Evolutionary conservation across 2,888 invertebrate genomes (phyloP).

Genomic region (Alloscopus bannaensis): DNA sequence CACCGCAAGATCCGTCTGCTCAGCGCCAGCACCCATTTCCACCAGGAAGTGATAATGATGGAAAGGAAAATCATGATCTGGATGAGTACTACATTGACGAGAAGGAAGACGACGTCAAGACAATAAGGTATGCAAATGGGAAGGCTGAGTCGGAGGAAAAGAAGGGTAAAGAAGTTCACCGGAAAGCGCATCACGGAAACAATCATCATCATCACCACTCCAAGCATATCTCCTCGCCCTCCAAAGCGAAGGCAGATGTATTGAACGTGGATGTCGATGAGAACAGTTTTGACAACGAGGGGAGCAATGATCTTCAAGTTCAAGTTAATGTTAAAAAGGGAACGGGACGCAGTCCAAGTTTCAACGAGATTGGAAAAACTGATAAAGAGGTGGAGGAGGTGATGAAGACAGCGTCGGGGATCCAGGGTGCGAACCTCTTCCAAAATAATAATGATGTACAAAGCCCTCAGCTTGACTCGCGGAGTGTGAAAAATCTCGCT

Average conservation of each 20-base stretch:
- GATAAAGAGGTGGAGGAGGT: neutral
- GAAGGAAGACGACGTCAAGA: conserved; percentile 33
- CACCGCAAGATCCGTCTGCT: neutral
- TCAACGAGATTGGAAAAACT: neutral
- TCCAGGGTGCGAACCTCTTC: conserved; percentile 1
- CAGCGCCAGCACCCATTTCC: neutral
- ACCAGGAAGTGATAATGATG: neutral
- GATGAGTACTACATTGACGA: conserved; percentile 34
- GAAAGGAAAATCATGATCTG: conserved; percentile 17
- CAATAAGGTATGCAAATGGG: conserved; percentile 15
- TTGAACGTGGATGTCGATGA: neutral
- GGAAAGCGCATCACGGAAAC: neutral
- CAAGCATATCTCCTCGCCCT: neutral
- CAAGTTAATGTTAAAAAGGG: conserved; percentile 8
- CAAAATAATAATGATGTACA: neutral
- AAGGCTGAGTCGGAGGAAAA: conserved; percentile 4
- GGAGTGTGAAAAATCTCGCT: conserved; percentile 46
- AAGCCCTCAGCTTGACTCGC: conserved; percentile 24
- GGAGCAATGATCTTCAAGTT: conserved; percentile 14
- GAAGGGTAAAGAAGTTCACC: neutral
- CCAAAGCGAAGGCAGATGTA: too few relatives aligned
- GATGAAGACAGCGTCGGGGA: neutral
- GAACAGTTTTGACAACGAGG: neutral
- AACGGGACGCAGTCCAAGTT: neutral
- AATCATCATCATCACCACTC: conserved; percentile 8